Base-by-base conservation (phyloP, 2,888 invertebrate genomes). In the Drosophila colorata region DNA sequence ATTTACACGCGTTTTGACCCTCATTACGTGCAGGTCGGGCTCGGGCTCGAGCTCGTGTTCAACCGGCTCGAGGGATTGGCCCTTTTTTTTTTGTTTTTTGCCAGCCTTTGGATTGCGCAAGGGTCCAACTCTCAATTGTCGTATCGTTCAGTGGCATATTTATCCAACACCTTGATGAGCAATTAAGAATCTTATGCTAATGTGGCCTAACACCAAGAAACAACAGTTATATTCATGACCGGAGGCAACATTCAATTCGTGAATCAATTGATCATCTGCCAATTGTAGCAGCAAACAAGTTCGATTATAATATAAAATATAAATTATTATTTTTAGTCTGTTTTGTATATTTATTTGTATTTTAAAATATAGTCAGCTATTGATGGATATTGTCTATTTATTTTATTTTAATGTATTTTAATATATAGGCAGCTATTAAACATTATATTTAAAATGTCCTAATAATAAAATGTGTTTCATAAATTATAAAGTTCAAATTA, bases 1-100 rank as follows among this genome's bases (percentile, higher is more conserved):
- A 88, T 88, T 90, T 90, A 89, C 80, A 78, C 88, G 83, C 86
- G 69, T 73, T 87, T 87, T 89, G 89, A 89, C 87, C 84, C 88
- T 89, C 84, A 88, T 87, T 89, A 89, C 63, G 65, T 64, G 63
- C 64, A 47, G 23, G 35, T 35, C 55, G 41, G 40, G 46, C 46
- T 20, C 20, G 20, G 20, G 20, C 20, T 20, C 20, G 20, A 3
- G 20, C 20, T 20, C 20, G 20, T 8, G 9, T 9, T 28, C 28
- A 3, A 59, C 16, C 41, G 53, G 60, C 77, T 76, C 83, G 37
- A 80, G 84, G 84, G 79, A 71, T 61, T 81, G 47, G 63, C 48
- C 56, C 69, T 64, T 66, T 48, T 51, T 40, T 52, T 52, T n/a
- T 16, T n/a, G 2, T 37, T 25, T 49, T 14, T 49, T 13, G 43